Evolutionary conservation across 2,888 invertebrate species (phyloP).

Genomic region (Stenichneumon culpator): DNA sequence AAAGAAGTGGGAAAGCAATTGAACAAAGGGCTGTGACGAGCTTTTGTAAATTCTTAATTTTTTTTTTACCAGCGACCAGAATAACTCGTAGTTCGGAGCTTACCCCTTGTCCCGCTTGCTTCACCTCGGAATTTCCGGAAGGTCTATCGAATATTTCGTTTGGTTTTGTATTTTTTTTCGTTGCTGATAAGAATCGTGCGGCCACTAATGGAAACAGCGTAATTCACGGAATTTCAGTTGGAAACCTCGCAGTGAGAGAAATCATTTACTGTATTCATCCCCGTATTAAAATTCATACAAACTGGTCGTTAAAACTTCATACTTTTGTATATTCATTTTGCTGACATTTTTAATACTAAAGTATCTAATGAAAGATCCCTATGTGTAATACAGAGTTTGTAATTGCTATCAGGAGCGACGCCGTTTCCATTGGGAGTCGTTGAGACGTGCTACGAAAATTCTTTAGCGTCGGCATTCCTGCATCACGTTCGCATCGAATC

Average conservation of each 20-base stretch:
- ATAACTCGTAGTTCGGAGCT: conserved; percentile 6
- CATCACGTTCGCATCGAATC: neutral
- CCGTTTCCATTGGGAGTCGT: neutral
- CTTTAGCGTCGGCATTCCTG: neutral
- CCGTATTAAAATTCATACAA: neutral
- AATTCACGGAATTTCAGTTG: conserved; percentile 1
- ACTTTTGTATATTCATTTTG: neutral
- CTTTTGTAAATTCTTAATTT: neutral
- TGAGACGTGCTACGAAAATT: neutral
- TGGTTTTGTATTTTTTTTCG: conserved; percentile 21
- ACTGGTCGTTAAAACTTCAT: neutral
- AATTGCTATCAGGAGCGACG: neutral
- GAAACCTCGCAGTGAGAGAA: conserved; percentile 15
- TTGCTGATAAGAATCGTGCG: conserved; percentile 42
- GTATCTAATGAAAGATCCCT: neutral
- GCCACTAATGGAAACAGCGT: conserved; percentile 13
- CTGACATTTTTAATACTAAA: neutral
- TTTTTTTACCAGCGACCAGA: neutral
- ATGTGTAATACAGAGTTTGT: neutral
- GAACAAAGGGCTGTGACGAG: neutral
- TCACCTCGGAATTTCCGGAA: conserved; percentile 14
- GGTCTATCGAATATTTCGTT: conserved; percentile 41
- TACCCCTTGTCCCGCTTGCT: conserved; percentile 41
- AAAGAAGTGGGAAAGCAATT: neutral
- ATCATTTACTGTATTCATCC: neutral